Percentiles rank a stretch among this genome's conserved stretches.
phyloP scores from a whole-genome alignment of 2,888 invertebrate genomes.

The Eilema sororculum region DNA sequence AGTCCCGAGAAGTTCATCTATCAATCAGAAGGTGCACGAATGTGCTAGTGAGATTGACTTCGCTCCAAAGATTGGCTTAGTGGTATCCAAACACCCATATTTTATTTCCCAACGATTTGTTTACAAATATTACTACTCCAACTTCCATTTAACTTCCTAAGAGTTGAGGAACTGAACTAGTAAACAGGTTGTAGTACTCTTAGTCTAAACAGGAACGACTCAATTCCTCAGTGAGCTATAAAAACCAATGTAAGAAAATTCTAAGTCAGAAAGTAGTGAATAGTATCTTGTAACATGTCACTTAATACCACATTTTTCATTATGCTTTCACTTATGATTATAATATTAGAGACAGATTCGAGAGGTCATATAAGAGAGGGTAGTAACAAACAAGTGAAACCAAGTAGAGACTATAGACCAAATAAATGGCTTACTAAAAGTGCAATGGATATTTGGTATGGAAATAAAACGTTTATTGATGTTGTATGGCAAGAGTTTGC shows the following conservation, averaged over 20 bases:
- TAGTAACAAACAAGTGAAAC: not conserved
- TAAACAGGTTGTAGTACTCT: conserved; percentile 12
- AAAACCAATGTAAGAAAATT: not conserved
- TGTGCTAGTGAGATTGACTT: too few species aligned
- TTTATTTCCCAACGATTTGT: too few species aligned
- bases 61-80: too few species aligned
- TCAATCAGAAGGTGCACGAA: too few species aligned
- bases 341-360: conserved; percentile 7
- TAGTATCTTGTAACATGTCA: conserved; percentile 5
- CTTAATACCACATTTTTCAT: not conserved
- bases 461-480: conserved; percentile 27
- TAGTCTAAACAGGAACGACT: conserved; percentile 1
- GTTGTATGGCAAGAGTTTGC: conserved; percentile 21
- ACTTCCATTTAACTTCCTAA: conserved; percentile 11
- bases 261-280: not conserved
- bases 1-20: too few species aligned
- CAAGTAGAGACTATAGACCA: conserved; percentile 21
- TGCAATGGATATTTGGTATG: conserved; percentile 28
- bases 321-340: not conserved
- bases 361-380: conserved; percentile 6
- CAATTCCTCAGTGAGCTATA: conserved; percentile 7
- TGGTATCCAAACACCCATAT: too few species aligned
- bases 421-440: conserved; percentile 25
- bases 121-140: not conserved
- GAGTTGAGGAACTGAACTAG: conserved; percentile 6